These are phyloP conservation scores for Polyploca ridens DNA, from an alignment of 2,888 invertebrate species.

Conservation along the genomic window DNA sequence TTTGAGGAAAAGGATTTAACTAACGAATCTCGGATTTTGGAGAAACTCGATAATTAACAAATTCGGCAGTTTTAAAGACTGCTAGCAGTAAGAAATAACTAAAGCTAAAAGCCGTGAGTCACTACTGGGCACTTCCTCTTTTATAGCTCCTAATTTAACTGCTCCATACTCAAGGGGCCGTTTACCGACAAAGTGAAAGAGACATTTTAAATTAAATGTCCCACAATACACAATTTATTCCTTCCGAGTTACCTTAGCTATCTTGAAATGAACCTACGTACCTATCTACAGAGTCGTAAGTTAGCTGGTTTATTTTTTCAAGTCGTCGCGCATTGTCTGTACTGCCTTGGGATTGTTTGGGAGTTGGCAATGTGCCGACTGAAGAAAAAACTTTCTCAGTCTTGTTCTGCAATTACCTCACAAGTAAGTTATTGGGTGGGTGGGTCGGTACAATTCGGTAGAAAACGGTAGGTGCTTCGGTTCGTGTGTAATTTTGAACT, in stretches of 20 bases:
- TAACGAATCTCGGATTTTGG: neutral
- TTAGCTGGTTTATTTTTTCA: conserved; percentile 6
- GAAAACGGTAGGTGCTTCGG: neutral
- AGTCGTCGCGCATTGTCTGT: neutral
- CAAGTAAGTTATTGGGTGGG: conserved; percentile 14
- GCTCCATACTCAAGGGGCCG: neutral
- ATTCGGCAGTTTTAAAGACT: no score
- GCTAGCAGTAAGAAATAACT: neutral
- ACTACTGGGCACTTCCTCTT: neutral
- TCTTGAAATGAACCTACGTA: conserved; percentile 21
- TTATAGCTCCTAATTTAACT: conserved; percentile 5
- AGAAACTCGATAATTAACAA: neutral
- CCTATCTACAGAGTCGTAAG: neutral
- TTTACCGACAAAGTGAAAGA: conserved; percentile 13
- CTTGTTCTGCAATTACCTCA: conserved; percentile 10
- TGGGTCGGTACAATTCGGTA: neutral
- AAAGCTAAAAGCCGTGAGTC: neutral
- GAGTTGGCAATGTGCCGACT: conserved; percentile 8
- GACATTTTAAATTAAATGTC: conserved; percentile 37
- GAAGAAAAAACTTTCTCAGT: conserved; percentile 4
- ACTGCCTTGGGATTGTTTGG: conserved; percentile 2
- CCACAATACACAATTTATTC: conserved; percentile 31
- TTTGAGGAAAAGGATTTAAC: neutral
- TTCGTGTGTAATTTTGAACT: conserved; percentile 5
- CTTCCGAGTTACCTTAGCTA: conserved; percentile 19